Percentiles rank a stretch among this genome's conserved stretches.
Evolutionary conservation across 2,888 invertebrate species (phyloP).

Genomic region (Osedax fenrisi): DNA sequence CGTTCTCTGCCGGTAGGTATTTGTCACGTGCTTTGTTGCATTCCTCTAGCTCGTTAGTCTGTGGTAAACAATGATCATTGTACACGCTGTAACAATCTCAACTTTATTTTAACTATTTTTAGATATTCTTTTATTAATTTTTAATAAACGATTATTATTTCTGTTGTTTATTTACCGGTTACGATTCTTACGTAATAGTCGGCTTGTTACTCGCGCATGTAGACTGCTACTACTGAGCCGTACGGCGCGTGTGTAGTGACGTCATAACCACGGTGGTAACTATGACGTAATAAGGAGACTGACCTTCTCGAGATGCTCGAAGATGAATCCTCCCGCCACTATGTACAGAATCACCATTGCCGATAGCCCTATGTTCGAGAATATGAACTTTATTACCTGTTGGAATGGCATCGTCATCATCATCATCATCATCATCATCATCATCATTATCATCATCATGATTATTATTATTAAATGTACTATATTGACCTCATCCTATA

Average conservation of each 20-base stretch:
- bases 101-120: too few relatives aligned
- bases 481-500: too few relatives aligned
- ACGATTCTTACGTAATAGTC: too few relatives aligned
- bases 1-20: slow-evolving; percentile 40
- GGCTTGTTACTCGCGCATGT: too few relatives aligned
- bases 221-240: too few relatives aligned
- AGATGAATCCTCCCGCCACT: slow-evolving; percentile 50
- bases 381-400: slow-evolving; percentile 44
- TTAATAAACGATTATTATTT: too few relatives aligned
- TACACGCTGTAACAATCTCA: too few relatives aligned
- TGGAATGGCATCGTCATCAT: background rate
- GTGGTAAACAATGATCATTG: background rate
- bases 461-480: background rate
- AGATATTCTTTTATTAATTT: too few relatives aligned
- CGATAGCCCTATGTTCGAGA: slow-evolving; percentile 49
- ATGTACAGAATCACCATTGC: slow-evolving; percentile 46
- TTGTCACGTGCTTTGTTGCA: slow-evolving; percentile 44
- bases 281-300: too few relatives aligned
- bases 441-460: background rate
- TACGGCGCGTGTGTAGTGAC: too few relatives aligned
- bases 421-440: background rate
- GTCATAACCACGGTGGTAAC: too few relatives aligned
- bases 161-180: too few relatives aligned
- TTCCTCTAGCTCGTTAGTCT: slow-evolving; percentile 46
- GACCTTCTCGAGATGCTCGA: slow-evolving; percentile 46